Evolutionary conservation across 2,113 vertebrate genomes (phyloP), one percentile per base, ranked within the genome.

Genomic region (Nyctibius bracteatus): DNA sequence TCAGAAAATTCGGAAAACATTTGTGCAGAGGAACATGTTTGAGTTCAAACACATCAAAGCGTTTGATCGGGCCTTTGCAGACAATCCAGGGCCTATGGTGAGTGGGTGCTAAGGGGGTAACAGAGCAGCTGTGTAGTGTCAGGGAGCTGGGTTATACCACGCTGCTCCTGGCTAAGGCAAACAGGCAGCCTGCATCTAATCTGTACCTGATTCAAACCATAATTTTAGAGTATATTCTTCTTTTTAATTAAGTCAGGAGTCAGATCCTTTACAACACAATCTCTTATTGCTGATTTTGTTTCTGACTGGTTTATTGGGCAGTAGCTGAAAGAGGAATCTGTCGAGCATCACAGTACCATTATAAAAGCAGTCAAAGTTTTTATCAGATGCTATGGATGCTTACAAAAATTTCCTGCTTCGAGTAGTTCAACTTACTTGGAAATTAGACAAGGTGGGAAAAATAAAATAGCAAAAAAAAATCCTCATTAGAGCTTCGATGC

Each of bases 21-120:
- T 99, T 17, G 99, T 99, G 19, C 99, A 99, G 96, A 99, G 99
- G 94, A 99, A 99, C 97, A 99, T 99, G 99, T 99, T 99, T 86
- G 99, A 99, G 86, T 99, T 99, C 96, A 99, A 99, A 79, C 99
- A 99, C 97, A 99, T 99, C 96, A 99, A 99, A 94, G 97, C 99
- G 10, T 99, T 99, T 2, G 99, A 99, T 89, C 98, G 99, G 46
- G 98, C 99, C 6, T 99, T 99, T 12, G 99, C 99, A 0, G 99
- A 99, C 95, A 99, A 99, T 70, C 99, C 99, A 0, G 99, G 99
- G 14, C 99, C 99, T 0, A 99, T 99, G 99, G 99, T 99, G 80
- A 13, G 92, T 65, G 84, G 30, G 3, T 4, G 1, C 4, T 20
- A 4, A 31, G 4, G 2, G 21, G 46, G 35, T 7, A 4, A 10